These are phyloP conservation scores for Epinotia demarniana DNA, from an alignment of 2,888 invertebrate species.

Conservation along the genomic window DNA sequence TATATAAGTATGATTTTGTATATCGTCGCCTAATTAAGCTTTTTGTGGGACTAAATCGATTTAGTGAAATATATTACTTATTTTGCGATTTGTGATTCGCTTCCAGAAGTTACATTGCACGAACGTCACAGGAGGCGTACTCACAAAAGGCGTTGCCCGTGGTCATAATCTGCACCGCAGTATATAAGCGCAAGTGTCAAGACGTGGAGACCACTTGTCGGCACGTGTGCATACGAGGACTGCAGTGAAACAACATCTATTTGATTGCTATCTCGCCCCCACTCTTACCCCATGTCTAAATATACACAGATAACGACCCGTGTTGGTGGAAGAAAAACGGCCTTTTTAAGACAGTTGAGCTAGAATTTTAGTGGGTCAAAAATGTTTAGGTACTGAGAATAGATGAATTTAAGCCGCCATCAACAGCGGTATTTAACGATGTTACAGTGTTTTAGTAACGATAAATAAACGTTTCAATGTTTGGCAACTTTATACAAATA, in stretches of 20 bases:
- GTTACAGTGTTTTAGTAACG: too few relatives aligned
- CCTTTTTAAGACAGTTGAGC: slow-evolving; percentile 69
- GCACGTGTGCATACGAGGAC: slow-evolving; percentile 72
- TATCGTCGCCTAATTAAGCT: too few relatives aligned
- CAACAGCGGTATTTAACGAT: not conserved
- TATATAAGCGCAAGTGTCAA: slow-evolving; percentile 67
- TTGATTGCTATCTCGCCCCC: slow-evolving; percentile 81
- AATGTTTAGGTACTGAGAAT: not conserved
- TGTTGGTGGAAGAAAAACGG: slow-evolving; percentile 74
- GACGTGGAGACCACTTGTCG: slow-evolving; percentile 70
- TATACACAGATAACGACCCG: slow-evolving; percentile 78
- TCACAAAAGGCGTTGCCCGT: slow-evolving; percentile 1
- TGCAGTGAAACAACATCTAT: slow-evolving; percentile 84
- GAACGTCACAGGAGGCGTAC: not conserved
- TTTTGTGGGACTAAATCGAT: too few relatives aligned
- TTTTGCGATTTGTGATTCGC: too few relatives aligned
- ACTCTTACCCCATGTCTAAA: slow-evolving; percentile 65
- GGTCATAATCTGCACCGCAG: slow-evolving; percentile 33
- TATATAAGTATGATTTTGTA: too few relatives aligned
- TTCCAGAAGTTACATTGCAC: not conserved
- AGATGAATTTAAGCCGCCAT: not conserved
- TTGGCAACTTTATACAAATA: too few relatives aligned
- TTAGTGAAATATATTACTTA: too few relatives aligned
- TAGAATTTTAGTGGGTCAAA: slow-evolving; percentile 40
- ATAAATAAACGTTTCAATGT: too few relatives aligned